Evolutionary conservation across 2,797 vertebrate species (phyloP).

Genomic region (Heliangelus exortis): DNA sequence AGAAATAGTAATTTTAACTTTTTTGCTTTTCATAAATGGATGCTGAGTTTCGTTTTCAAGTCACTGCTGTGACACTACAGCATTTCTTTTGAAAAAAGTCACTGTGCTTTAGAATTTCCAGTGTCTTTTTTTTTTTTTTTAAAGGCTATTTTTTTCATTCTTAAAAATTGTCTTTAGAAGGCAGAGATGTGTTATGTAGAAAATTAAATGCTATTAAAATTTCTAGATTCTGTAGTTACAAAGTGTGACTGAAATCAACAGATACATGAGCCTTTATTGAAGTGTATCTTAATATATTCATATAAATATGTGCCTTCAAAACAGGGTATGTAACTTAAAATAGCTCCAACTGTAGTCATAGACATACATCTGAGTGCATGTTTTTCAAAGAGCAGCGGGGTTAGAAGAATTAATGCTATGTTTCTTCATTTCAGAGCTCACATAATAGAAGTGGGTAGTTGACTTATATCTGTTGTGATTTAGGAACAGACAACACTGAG

Average conservation of each 20-base stretch:
- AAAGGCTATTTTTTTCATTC: neutral
- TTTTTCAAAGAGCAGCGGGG: neutral
- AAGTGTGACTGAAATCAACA: neutral
- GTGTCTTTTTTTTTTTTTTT: neutral
- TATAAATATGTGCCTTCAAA: neutral
- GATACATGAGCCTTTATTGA: neutral
- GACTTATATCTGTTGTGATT: neutral
- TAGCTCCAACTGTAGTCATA: neutral
- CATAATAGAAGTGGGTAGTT: neutral
- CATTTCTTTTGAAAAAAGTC: neutral
- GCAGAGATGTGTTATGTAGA: neutral
- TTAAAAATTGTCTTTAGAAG: neutral
- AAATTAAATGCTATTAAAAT: neutral
- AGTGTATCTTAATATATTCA: neutral
- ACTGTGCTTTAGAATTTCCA: neutral
- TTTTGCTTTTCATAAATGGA: neutral
- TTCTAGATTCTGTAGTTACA: neutral
- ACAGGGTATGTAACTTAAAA: neutral
- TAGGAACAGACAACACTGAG: slow-evolving; percentile 7
- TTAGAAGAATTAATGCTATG: neutral
- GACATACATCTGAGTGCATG: neutral
- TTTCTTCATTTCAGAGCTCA: neutral
- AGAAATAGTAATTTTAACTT: neutral
- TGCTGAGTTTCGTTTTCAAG: neutral
- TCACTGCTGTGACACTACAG: neutral